Conservation (phyloP, 1,140 invertebrate genomes). For the Pissodes strobi region DNA sequence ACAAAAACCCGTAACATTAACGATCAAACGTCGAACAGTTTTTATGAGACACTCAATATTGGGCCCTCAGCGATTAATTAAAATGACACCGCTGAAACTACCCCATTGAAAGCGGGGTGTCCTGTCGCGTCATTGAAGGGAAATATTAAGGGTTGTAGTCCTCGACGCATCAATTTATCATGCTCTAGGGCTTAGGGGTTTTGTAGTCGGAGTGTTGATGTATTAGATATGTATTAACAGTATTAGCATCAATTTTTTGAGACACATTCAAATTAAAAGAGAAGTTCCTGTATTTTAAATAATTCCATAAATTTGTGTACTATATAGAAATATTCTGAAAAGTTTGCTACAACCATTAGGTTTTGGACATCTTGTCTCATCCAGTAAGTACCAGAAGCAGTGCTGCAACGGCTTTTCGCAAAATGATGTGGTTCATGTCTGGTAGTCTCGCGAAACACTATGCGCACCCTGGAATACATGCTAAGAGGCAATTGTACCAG, state of each 20-base stretch:
- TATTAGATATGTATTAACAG: conserved; percentile 16
- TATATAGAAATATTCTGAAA: no score
- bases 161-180: conserved; percentile 18
- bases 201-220: conserved; percentile 12
- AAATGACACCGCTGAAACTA: conserved; percentile 12
- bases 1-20: conserved; percentile 8
- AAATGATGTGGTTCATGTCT: no score
- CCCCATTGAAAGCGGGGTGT: conserved; percentile 12
- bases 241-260: conserved; percentile 5
- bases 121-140: conserved; percentile 10
- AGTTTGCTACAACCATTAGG: no score
- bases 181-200: conserved; percentile 1
- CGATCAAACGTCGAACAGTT: conserved; percentile 21
- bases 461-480: no score
- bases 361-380: no score
- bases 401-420: no score
- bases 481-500: no score
- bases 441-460: no score
- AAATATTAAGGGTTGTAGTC: conserved; percentile 20
- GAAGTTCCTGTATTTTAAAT: no score
- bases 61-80: conserved; percentile 22
- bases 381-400: no score
- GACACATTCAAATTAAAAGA: no score
- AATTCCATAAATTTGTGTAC: no score
- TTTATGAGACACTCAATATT: conserved; percentile 20